A percentile compares a stretch with the other conserved stretches of the same genome.
Evolutionary conservation across 2,113 vertebrate genomes (phyloP).

Genomic region (Tragulus kanchil): DNA sequence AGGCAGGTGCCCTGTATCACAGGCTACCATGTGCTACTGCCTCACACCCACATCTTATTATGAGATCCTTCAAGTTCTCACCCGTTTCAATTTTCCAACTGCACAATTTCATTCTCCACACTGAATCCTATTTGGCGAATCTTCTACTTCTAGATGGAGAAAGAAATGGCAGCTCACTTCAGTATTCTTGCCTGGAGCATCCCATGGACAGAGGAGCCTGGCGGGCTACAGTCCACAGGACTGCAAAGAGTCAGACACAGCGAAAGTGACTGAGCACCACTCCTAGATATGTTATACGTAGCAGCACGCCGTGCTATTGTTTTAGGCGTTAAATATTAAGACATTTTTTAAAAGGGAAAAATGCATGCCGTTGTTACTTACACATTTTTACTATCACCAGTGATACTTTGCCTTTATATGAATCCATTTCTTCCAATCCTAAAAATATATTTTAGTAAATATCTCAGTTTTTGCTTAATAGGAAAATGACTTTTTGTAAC

Average conservation of each 20-base stretch:
- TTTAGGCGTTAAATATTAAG: background rate
- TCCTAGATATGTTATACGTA: too few relatives aligned
- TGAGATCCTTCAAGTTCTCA: background rate
- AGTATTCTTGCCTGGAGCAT: too few relatives aligned
- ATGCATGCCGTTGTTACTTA: too few relatives aligned
- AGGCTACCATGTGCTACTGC: background rate
- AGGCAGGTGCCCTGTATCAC: accelerated
- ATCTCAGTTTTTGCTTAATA: background rate
- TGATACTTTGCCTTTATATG: background rate
- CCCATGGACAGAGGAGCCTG: too few relatives aligned
- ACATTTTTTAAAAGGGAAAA: background rate
- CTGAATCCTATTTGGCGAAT: too few relatives aligned
- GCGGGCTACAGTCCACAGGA: too few relatives aligned
- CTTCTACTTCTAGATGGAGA: background rate
- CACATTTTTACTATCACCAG: background rate
- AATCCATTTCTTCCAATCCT: background rate
- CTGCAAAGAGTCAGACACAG: too few relatives aligned
- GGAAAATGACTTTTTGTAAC: background rate
- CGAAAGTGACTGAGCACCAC: too few relatives aligned
- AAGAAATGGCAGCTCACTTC: too few relatives aligned
- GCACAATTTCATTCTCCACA: too few relatives aligned
- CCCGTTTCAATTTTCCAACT: too few relatives aligned
- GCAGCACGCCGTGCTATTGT: background rate
- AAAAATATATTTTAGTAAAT: background rate
- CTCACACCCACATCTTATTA: background rate